Base-by-base conservation (phyloP, 2,888 invertebrate genomes). In the Nebria brevicollis region DNA sequence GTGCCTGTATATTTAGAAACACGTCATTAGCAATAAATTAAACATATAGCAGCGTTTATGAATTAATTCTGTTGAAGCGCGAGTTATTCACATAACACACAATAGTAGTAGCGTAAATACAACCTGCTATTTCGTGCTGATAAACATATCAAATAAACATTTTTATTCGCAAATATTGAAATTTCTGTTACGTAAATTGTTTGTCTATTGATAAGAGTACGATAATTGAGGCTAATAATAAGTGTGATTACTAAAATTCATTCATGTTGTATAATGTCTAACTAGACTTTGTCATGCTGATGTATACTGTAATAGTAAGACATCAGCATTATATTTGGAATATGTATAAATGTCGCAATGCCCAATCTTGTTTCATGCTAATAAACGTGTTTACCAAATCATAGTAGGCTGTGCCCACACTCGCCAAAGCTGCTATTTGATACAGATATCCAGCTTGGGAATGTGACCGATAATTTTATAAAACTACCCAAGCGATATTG, bases 371-470 rank as follows among this genome's bases (percentile, higher is more conserved):
- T 42, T 41, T 73, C 43, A 73, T 73, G 73, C 73, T 41, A 73
- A 73, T 73, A 43, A 41, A 73, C 26, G 68, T 68, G 68, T 68
- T 42, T 41, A 68, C 20, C 26, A 25, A 77, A 77, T 72, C 66
- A 68, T 78, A 20, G 78, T 78, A 78, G 78, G 78, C 25, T 65
- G 73, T 78, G 78, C 78, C 78, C 75, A 80, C 75, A 68, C 66
- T 15, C 41, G 11, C 66, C 34, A 66, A 74, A 54, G 77, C 34
- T 75, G 26, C 78, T 72, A 75, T 77, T 65, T 74, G 72, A 66
- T 74, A 54, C 54, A 54, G 54, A 54, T 54, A 54, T 34, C 34
- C 54, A 54, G 54, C 54, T 54, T 54, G 54, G 54, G 54, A 54
- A 54, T 54, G 54, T 54, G 54, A 54, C 54, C 54, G 54, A 54